Evolutionary conservation across 2,797 vertebrate species (phyloP).

Genomic region (Tangara arthus): DNA sequence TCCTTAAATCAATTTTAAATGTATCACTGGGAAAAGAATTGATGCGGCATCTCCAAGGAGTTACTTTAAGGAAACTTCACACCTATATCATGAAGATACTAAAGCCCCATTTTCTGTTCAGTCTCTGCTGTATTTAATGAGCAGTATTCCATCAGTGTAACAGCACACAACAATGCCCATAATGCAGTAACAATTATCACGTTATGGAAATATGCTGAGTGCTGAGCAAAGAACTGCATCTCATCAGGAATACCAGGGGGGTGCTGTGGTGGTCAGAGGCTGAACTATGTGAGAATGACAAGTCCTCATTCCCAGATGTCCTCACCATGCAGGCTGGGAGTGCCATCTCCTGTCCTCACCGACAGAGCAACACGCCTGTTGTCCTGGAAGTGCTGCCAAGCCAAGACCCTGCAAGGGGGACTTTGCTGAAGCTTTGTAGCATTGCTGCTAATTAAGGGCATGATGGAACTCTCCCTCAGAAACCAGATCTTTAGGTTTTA

Average conservation of each 20-base stretch:
- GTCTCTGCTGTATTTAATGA: conserved; percentile 31
- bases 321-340: background rate
- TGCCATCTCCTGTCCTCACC: background rate
- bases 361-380: background rate
- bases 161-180: background rate
- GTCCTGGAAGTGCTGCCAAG: background rate
- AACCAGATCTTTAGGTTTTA: background rate
- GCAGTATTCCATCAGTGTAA: background rate
- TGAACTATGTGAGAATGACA: background rate
- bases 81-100: conserved; percentile 8
- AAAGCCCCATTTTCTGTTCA: conserved; percentile 36
- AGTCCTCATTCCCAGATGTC: background rate
- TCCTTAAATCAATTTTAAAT: background rate
- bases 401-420: background rate
- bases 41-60: conserved; percentile 35
- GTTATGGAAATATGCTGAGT: background rate
- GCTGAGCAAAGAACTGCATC: background rate
- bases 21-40: background rate
- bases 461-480: background rate
- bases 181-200: conserved; percentile 4
- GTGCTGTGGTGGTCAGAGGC: background rate
- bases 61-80: conserved; percentile 11
- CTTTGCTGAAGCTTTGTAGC: background rate
- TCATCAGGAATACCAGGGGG: background rate
- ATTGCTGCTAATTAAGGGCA: background rate